phyloP scores from a whole-genome alignment of 2,888 invertebrate species.

The Epiblema foenella region DNA sequence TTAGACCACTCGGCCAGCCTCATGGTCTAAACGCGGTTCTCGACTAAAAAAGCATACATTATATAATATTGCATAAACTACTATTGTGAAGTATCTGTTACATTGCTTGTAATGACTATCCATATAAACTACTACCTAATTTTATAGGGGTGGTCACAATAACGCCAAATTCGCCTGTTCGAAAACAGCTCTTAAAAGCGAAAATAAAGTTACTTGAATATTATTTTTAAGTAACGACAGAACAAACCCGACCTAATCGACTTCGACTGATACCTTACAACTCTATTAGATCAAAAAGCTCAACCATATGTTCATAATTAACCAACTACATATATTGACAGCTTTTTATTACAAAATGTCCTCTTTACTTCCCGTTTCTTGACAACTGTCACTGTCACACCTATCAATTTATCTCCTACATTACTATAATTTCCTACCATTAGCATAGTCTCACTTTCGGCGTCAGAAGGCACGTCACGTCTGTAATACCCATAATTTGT shows the following conservation, averaged over 20 bases:
- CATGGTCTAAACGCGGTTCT: too few relatives aligned
- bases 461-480: constrained; percentile 30
- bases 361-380: constrained; percentile 1
- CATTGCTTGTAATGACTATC: too few relatives aligned
- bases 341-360: constrained; percentile 21
- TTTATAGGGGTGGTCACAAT: neutral
- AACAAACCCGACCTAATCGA: neutral
- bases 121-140: too few relatives aligned
- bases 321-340: constrained; percentile 2
- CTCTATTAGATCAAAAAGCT: neutral
- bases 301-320: constrained; percentile 5
- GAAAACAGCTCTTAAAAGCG: too few relatives aligned
- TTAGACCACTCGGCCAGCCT: too few relatives aligned
- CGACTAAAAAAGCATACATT: too few relatives aligned
- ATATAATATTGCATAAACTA: too few relatives aligned
- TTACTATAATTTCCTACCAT: constrained; percentile 36
- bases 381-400: constrained; percentile 36
- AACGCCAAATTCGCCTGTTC: too few relatives aligned
- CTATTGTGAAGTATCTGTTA: too few relatives aligned
- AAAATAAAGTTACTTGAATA: too few relatives aligned
- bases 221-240: too few relatives aligned
- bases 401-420: constrained; percentile 32
- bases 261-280: neutral
- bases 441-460: constrained; percentile 31
- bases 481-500: constrained; percentile 70